Evolutionary conservation across 2,113 vertebrate genomes (phyloP).

Genomic region (Mustela lutreola): DNA sequence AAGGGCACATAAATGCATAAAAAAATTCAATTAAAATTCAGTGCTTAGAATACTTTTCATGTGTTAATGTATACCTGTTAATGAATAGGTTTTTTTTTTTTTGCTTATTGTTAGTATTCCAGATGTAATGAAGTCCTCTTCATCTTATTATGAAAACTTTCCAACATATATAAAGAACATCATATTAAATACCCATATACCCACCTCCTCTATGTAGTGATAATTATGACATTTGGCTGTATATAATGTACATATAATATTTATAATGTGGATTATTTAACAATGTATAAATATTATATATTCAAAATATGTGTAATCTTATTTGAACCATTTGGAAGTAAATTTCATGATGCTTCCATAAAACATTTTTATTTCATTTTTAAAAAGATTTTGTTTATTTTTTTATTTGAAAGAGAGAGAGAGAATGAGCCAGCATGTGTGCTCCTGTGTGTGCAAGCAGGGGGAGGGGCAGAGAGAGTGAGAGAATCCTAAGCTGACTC

Average conservation of each 20-base stretch:
- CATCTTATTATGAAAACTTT: slow-evolving; percentile 55
- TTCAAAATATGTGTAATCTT: slow-evolving; percentile 26
- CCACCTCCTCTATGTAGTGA: neutral
- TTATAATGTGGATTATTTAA: slow-evolving; percentile 2
- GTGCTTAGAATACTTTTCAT: slow-evolving; percentile 46
- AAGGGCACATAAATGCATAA: slow-evolving; percentile 36
- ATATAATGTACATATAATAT: neutral
- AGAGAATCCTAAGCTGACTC: too few species aligned
- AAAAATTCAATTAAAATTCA: slow-evolving; percentile 51
- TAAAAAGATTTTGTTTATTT: too few species aligned
- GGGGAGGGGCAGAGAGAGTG: too few species aligned
- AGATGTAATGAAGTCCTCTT: neutral
- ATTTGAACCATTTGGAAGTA: neutral
- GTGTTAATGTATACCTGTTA: slow-evolving; percentile 41
- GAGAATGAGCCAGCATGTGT: too few species aligned
- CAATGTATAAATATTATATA: neutral
- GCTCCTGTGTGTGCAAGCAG: too few species aligned
- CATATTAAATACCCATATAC: neutral
- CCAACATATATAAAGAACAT: neutral
- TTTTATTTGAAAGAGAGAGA: too few species aligned
- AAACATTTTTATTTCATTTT: too few species aligned
- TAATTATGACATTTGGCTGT: slow-evolving; percentile 29
- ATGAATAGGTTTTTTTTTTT: neutral
- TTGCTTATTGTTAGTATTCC: slow-evolving; percentile 7
- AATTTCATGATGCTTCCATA: neutral